Evolutionary conservation across 2,797 vertebrate genomes (phyloP).

Genomic region (Periophthalmus magnuspinnatus): DNA sequence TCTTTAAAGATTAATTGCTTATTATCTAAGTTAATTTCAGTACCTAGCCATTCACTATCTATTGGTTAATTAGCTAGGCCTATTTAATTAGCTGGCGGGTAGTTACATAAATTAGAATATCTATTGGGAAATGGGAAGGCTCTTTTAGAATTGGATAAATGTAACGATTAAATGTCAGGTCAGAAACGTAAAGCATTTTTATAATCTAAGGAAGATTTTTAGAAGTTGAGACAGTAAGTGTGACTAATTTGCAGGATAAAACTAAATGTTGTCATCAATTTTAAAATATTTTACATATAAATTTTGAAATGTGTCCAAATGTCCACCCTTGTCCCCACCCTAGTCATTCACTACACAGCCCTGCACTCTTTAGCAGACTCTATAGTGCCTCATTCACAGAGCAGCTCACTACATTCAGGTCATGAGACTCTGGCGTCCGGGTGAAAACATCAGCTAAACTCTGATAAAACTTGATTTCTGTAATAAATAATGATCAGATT

Average conservation of each 20-base stretch:
- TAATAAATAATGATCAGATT: no score
- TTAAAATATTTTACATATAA: no score
- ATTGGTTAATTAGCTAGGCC: slow-evolving; percentile 6
- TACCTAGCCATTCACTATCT: slow-evolving; percentile 10
- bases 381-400: no score
- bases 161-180: not conserved
- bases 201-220: not conserved
- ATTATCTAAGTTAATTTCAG: slow-evolving; percentile 14
- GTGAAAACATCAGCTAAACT: no score
- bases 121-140: slow-evolving; percentile 2
- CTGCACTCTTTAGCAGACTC: no score
- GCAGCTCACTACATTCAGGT: no score
- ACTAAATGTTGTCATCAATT: not conserved
- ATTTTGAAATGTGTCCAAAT: no score
- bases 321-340: no score
- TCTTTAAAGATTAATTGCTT: slow-evolving; percentile 12
- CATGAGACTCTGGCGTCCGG: no score
- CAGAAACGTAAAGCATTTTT: not conserved
- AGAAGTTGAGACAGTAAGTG: not conserved
- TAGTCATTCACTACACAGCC: no score
- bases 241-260: not conserved
- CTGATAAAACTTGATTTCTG: no score
- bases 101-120: slow-evolving; percentile 9
- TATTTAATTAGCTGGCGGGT: slow-evolving; percentile 9
- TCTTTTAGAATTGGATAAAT: not conserved